These are phyloP conservation scores for Anarhynchus alexandrinus DNA, from an alignment of 2,113 vertebrate species.

Conservation along the genomic window DNA sequence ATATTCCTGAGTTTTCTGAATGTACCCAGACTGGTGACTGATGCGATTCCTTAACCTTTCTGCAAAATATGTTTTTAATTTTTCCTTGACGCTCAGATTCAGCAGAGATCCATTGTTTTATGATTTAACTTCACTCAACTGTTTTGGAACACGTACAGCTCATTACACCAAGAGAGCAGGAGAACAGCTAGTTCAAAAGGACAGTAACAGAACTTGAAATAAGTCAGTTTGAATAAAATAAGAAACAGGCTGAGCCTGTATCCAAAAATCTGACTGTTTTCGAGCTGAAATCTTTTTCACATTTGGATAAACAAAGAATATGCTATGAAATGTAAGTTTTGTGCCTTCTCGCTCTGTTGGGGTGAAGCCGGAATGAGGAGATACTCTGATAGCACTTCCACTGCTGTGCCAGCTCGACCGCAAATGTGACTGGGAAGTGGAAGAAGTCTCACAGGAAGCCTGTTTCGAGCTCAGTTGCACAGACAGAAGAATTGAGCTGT, in stretches of 20 bases:
- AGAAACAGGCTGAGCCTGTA: neutral
- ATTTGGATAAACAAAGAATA: neutral
- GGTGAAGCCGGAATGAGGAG: neutral
- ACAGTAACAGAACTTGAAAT: neutral
- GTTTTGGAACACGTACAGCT: neutral
- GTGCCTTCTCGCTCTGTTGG: neutral
- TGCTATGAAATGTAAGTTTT: neutral
- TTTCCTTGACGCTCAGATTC: neutral
- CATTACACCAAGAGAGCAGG: neutral
- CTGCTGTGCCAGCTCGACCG: neutral
- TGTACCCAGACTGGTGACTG: neutral
- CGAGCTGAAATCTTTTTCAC: neutral
- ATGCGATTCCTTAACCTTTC: neutral
- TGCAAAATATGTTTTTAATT: conserved; percentile 20
- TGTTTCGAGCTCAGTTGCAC: neutral
- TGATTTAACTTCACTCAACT: neutral
- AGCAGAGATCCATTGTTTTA: conserved; percentile 19
- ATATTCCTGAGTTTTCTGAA: neutral
- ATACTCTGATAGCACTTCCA: neutral
- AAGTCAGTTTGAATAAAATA: neutral
- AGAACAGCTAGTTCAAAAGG: neutral
- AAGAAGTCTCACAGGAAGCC: neutral
- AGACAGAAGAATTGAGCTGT: neutral
- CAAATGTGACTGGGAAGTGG: neutral
- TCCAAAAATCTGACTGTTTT: neutral